Evolutionary conservation across 2,888 invertebrate species (phyloP).

Genomic region (Rotaria socialis): DNA sequence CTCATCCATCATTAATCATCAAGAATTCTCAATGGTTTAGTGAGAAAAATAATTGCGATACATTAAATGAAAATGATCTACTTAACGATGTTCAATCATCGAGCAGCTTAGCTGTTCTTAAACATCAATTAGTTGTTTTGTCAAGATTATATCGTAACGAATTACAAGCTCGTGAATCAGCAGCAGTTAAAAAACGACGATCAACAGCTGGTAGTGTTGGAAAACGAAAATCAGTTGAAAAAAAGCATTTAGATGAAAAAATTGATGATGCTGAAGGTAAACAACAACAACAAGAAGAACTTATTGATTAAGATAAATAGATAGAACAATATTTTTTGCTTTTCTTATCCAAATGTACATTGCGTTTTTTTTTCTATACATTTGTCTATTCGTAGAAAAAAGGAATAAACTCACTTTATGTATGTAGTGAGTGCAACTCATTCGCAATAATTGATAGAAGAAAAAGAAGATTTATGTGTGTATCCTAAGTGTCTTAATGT

Average conservation of each 20-base stretch:
- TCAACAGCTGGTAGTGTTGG: background rate
- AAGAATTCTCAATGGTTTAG: slow-evolving; percentile 16
- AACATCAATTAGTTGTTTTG: slow-evolving; percentile 13
- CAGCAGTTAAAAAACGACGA: background rate
- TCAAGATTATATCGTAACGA: slow-evolving; percentile 30
- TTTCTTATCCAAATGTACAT: background rate
- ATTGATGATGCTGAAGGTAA: too few relatives aligned
- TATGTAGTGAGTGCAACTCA: background rate
- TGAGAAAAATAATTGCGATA: background rate
- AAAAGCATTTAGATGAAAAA: background rate
- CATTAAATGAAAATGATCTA: background rate
- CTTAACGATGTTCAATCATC: background rate
- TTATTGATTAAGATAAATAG: background rate
- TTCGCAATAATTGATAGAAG: too few relatives aligned
- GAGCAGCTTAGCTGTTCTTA: background rate
- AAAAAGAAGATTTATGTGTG: background rate
- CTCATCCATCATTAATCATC: slow-evolving; percentile 2
- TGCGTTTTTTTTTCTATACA: background rate
- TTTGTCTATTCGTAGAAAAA: background rate
- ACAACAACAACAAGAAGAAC: background rate
- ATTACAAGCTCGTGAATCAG: background rate
- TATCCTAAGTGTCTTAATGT: background rate
- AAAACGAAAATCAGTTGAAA: background rate
- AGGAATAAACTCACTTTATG: background rate
- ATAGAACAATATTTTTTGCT: background rate